Conservation (phyloP, 2,888 invertebrate genomes). For the Plutella xylostella region DNA sequence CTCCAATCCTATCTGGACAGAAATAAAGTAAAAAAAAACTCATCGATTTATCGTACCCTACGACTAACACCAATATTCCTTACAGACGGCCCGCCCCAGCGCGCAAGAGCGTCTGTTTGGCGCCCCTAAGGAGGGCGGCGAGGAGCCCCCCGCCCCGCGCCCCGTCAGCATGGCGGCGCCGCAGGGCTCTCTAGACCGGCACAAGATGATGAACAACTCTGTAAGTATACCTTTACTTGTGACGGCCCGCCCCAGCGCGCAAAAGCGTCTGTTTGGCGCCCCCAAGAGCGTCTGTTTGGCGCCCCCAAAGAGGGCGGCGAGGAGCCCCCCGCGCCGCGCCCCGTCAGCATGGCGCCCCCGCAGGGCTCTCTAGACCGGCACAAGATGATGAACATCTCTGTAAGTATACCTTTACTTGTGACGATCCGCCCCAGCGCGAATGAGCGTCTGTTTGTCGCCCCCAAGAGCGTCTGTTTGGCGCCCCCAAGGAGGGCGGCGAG, state of each 20-base stretch:
- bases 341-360: conserved; percentile 54
- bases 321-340: conserved; percentile 44
- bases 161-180: conserved; percentile 57
- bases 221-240: too few relatives aligned
- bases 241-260: conserved; percentile 65
- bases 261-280: conserved; percentile 77
- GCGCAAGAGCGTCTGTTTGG: conserved; percentile 82
- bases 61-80: too few relatives aligned
- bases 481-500: conserved; percentile 46
- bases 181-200: conserved; percentile 67
- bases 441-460: conserved; percentile 77
- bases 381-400: too few relatives aligned
- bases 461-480: conserved; percentile 78
- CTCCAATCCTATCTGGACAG: too few relatives aligned
- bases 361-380: conserved; percentile 68
- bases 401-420: too few relatives aligned
- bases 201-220: conserved; percentile 42
- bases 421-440: conserved; percentile 69
- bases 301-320: conserved; percentile 49
- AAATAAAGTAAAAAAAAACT: too few relatives aligned
- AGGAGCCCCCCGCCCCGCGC: conserved; percentile 42
- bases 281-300: too few relatives aligned
- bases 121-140: conserved; percentile 43
- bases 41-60: too few relatives aligned
- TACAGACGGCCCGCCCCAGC: conserved; percentile 40